Evolutionary conservation across 92 coral and sea anemone species (phyloP), one percentile per base, ranked within the genome.

Genomic region (Phenganax marumi): DNA sequence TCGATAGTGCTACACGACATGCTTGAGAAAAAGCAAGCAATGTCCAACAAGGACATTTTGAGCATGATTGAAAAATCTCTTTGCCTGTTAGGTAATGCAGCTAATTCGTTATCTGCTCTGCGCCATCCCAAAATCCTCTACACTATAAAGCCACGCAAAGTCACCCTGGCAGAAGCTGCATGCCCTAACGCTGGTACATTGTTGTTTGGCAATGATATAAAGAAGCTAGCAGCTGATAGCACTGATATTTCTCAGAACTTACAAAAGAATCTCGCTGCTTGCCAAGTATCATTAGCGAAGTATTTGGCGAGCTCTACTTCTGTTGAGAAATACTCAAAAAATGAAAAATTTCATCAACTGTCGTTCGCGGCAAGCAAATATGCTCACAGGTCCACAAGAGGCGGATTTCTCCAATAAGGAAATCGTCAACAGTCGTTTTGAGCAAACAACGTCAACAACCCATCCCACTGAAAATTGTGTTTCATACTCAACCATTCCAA

Each of bases 381-480:
- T n/a, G n/a, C n/a, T n/a, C n/a, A n/a, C n/a, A n/a, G n/a, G n/a
- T n/a, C n/a, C n/a, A n/a, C n/a, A n/a, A n/a, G n/a, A n/a, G n/a
- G n/a, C n/a, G n/a, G n/a, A n/a, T n/a, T n/a, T n/a, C n/a, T n/a
- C n/a, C n/a, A n/a, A n/a, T n/a, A n/a, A n/a, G n/a, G n/a, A n/a
- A 52, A 52, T 52, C 57, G 8, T 14, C 8, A 14, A 52, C 10
- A 8, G 57, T 14, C 57, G 14, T 52, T 52, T 52, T 14, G 57
- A 8, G 57, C 10, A 8, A 52, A 52, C 57, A 52, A 52, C 57
- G 57, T 52, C 57, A 52, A 52, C 57, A 52, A 52, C 57, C 8
- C 57, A 14, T 52, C 57, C 57, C 57, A 52, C 57, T 52, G 57
- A 63, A 63, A 63, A 63, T 63, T 63, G 26, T 63, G 70, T 63